Evolutionary conservation across 1,140 invertebrate species (phyloP), one percentile per base, ranked within the genome.

Genomic region (Meloidogyne hapla): DNA sequence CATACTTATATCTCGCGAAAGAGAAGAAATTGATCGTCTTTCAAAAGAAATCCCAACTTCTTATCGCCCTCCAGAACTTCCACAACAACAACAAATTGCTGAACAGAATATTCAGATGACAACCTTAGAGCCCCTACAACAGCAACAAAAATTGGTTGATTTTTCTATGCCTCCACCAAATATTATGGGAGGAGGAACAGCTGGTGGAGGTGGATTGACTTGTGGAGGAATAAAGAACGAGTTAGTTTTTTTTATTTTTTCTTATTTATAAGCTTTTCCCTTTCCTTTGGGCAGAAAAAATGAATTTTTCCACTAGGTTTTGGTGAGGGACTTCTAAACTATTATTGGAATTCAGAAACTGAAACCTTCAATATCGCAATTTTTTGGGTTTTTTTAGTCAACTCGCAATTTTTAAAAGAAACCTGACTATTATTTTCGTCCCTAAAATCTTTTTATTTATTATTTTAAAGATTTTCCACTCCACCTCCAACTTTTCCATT

Each of bases 21-120:
- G 56, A 28, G 70, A 73, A 62, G 56, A 61, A 61, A 73, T 73
- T 61, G 70, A 73, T 10, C 48, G 56, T 23, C 26, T 73, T 62
- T 23, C 56, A 23, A 56, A 73, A 21, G 70, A 73, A 38, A 6
- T 63, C 1, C 70, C 56, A 38, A 23, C 8, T n/a, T n/a, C 61
- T 33, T 72, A 62, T 28, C n/a, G 48, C 23, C 70, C 48, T 15
- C 70, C 70, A 38, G 42, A 70, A 21, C 12, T 68, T 5, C 21
- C 21, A 5, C 18, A n/a, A 40, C 66, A 68, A 68, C 66, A 28
- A 28, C 66, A 68, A 2, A 15, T 72, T 1, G 5, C 13, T 69
- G 70, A 56, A 33, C 45, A 72, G 21, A 48, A 72, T 48, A 23
- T 61, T 23, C 45, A 48, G 42, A 42, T 18, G 3, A 25, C 38